Evolutionary conservation across 2,888 invertebrate genomes (phyloP), one percentile per base, ranked within the genome.

Genomic region (Tetanocera ferruginea): DNA sequence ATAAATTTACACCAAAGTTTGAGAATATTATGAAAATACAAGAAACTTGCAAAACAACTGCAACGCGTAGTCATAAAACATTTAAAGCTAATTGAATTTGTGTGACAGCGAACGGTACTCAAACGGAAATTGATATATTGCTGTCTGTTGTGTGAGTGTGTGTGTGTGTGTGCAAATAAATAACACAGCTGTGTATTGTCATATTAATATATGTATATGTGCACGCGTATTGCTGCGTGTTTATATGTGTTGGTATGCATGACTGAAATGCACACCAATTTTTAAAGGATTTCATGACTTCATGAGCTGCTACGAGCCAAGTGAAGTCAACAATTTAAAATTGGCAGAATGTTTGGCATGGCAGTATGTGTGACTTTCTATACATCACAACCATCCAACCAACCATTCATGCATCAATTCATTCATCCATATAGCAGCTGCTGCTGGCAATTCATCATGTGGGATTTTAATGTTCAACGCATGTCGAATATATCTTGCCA

Each of bases 361-460:
- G 37, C 37, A 43, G 43, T 9, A 43, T 43, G 43, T 43, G 43
- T 6, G 43, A 43, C 43, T 11, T 43, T 2, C 43, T 43, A 5
- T 3, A 11, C 43, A n/a, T n/a, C n/a, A 2, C 43, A 43, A 43
- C 14, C 43, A 43, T 43, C 6, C 43, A 43, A 43, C 11, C n/a
- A n/a, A 14, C n/a, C n/a, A n/a, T 14, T 9, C 6, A 49, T 49
- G n/a, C n/a, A n/a, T n/a, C n/a, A n/a, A 52, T 14, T n/a, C n/a
- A 52, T 14, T 52, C 5, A n/a, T 4, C 52, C 23, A 23, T 43
- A 11, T 19, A 43, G 17, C 67, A 67, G 67, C 37, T 34, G 43
- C 67, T 67, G 67, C 23, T 67, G 11, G 67, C 37, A 67, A 67
- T 67, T 67, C 19, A 67, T 67, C 67, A 67, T 67, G 43, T 67